Conservation (phyloP, 1,140 invertebrate species). For the Sycophila sp. region DNA sequence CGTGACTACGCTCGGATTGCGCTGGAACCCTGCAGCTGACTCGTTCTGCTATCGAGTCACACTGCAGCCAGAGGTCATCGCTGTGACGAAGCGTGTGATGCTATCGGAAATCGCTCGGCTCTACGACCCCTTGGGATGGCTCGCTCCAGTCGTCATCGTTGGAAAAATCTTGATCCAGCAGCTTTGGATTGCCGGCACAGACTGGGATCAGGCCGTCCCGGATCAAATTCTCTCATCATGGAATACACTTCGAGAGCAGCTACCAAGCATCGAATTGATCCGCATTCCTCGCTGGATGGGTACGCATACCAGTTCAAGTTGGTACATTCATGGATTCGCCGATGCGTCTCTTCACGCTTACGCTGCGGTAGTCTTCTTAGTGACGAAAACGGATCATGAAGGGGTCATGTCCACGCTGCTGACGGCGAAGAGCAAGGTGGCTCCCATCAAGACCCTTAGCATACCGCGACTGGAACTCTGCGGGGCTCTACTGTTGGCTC, state of each 20-base stretch:
- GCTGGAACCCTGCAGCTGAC: not conserved
- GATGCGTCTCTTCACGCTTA: conserved; percentile 15
- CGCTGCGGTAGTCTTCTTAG: not conserved
- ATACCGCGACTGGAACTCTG: not conserved
- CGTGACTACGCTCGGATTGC: not conserved
- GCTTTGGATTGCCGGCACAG: not conserved
- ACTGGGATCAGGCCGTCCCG: not conserved
- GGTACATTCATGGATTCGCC: conserved; percentile 26
- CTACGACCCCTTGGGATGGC: conserved; percentile 7
- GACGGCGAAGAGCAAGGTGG: not conserved
- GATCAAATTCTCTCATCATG: not conserved
- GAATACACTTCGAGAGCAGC: not conserved
- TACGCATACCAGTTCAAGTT: not conserved
- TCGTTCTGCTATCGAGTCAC: not conserved
- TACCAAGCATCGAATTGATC: not conserved
- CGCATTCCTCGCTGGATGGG: not conserved
- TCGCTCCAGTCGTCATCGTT: not conserved
- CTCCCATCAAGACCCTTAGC: not conserved
- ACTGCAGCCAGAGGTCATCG: not conserved
- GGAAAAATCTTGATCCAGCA: conserved; percentile 3
- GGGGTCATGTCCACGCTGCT: not conserved
- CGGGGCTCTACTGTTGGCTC: not conserved
- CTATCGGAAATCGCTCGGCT: not conserved
- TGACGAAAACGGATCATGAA: not conserved
- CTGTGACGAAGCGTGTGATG: not conserved